Evolutionary conservation across 2,888 invertebrate genomes (phyloP), one percentile per base, ranked within the genome.

Genomic region (Meloe dianella): DNA sequence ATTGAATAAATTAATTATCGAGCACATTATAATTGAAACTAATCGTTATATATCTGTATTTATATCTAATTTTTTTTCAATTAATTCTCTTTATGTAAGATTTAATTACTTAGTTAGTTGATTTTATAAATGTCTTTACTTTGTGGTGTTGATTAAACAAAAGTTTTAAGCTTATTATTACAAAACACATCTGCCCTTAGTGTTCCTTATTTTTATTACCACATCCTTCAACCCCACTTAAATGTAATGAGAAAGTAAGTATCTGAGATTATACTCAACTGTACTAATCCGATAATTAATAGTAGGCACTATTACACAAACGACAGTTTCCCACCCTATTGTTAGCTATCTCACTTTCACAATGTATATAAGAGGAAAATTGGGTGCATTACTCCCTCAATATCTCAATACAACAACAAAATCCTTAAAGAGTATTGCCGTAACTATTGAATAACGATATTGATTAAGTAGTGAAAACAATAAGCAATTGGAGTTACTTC

Each of bases 131-230:
- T 57, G 47, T 30, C 63, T 63, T 63, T 61, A 65, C 61, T 66
- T 64, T 61, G 66, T 69, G 69, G 66, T 66, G 64, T 64, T 64
- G 69, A 66, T 66, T 69, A 69, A 66, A 69, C 66, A 64, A 54
- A 66, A 64, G 63, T 66, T 66, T 66, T 61, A 64, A 69, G 64
- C 69, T 66, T 69, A 69, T 63, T 68, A 68, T 61, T 24, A 38
- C 56, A 64, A 66, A 64, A 69, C 66, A 61, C 68, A 66, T 69
- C 64, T 64, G 54, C 65, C 63, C 63, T 63, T 57, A 30, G 57
- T 62, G 61, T 61, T 69, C 61, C 58, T 69, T 66, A 69, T 69
- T 66, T 69, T 66, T 69, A 69, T 69, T 69, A 66, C 66, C 66
- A 57, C 66, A 69, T 69, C 63, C 66, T 64, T 61, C 61, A 65